Base-by-base conservation (phyloP, 2,888 invertebrate species). In the Autographa pulchrina region DNA sequence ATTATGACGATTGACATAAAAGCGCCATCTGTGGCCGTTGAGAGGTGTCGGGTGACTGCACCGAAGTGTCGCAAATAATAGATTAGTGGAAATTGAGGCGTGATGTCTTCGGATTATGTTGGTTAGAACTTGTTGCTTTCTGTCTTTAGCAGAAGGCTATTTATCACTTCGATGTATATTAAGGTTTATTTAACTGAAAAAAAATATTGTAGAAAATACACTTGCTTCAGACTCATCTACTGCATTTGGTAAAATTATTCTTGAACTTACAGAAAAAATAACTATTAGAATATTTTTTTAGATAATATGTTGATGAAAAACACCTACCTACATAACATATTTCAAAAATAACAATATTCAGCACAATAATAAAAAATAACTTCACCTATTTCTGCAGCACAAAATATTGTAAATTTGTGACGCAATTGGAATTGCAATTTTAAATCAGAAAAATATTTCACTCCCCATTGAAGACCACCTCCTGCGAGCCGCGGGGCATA, bases 1-100 rank as follows among this genome's bases (percentile, higher is more conserved):
- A 96, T 95, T 95, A 96, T 94, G 95, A 94, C 95, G 92, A 95
- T 95, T 95, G 96, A 94, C 94, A 95, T 94, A 90, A 94, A 94
- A 92, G 93, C 94, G 86, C 93, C 95, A 95, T 95, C 95, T 96
- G 95, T 93, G 93, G 93, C 91, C 84, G 87, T 77, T 82, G 89
- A 83, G 92, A 93, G 92, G 95, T 95, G 95, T 95, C 95, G 92
- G 93, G 89, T 96, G 92, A 89, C 94, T 87, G 86, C 85, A 78
- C 78, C 77, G 81, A 80, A 84, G 85, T 85, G 85, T 84, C 77
- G 78, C 80, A 78, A 75, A 78, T 83, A 75, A 79, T 83, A 80
- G 80, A 75, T 73, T 75, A 78, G 80, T 85, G 86, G 83, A 89
- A 89, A 86, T 86, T 87, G 89, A 88, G 65, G 66, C 78, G 82